phyloP scores from a whole-genome alignment of 2,888 invertebrate genomes.

The Temnothorax unifasciatus region DNA sequence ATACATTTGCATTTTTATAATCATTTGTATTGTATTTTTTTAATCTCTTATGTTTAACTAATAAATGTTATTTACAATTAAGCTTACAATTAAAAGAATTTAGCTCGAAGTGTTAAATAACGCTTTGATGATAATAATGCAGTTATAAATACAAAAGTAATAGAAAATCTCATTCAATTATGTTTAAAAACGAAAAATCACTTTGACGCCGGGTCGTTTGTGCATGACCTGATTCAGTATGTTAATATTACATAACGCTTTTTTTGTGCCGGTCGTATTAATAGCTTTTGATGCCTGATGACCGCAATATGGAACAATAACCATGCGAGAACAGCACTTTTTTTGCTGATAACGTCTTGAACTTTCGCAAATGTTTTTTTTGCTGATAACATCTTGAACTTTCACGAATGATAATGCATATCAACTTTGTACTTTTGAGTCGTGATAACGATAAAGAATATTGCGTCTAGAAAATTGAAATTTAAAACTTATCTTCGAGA shows the following conservation, averaged over 20 bases:
- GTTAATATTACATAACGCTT: slow-evolving; percentile 36
- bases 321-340: slow-evolving; percentile 1
- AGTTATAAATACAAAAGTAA: background rate
- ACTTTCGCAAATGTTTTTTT: background rate
- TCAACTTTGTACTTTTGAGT: slow-evolving; percentile 7
- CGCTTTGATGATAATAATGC: background rate
- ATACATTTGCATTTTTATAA: background rate
- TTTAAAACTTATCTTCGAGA: slow-evolving; percentile 6
- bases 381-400: slow-evolving; percentile 35
- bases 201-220: slow-evolving; percentile 43
- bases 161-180: background rate
- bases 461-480: background rate
- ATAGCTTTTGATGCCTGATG: slow-evolving; percentile 21
- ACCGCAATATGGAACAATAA: slow-evolving; percentile 26
- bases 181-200: slow-evolving; percentile 4
- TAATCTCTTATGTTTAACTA: background rate
- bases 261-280: slow-evolving; percentile 24
- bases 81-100: background rate
- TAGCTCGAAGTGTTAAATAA: background rate
- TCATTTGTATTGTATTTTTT: background rate
- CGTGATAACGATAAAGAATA: background rate
- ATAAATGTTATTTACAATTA: background rate
- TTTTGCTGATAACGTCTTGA: slow-evolving; percentile 28
- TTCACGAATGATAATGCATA: background rate
- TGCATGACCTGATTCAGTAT: slow-evolving; percentile 65